These are phyloP conservation scores for Caenorhabditis zanzibari DNA, from an alignment of 2,888 invertebrate species.

Conservation along the genomic window DNA sequence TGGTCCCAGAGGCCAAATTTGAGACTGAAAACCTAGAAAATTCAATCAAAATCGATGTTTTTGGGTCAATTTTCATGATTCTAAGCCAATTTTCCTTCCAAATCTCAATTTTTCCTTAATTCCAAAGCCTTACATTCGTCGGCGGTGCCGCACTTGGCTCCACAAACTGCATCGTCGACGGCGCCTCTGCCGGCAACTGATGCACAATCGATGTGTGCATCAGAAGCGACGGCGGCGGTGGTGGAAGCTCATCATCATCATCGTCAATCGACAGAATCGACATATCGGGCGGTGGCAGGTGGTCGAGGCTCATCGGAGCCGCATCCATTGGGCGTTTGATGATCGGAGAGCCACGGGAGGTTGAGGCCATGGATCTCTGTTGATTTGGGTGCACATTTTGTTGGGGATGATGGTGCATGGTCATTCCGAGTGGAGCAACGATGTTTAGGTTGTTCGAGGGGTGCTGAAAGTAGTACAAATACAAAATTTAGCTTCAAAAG, in stretches of 20 bases:
- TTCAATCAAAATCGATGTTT: no score
- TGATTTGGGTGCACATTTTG: slow-evolving; percentile 41
- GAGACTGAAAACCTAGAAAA: no score
- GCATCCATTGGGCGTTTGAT: slow-evolving; percentile 40
- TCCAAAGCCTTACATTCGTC: slow-evolving; percentile 64
- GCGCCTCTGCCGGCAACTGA: slow-evolving; percentile 69
- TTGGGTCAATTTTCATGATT: no score
- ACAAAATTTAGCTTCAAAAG: no score
- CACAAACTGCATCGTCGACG: slow-evolving; percentile 70
- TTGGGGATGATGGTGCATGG: slow-evolving; percentile 60
- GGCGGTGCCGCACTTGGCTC: slow-evolving; percentile 62
- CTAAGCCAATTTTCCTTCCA: no score
- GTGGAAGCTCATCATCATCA: slow-evolving; percentile 80
- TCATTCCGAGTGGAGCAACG: slow-evolving; percentile 67
- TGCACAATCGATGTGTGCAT: slow-evolving; percentile 77
- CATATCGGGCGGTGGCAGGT: slow-evolving; percentile 72
- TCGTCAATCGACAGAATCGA: slow-evolving; percentile 70
- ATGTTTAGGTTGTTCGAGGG: slow-evolving; percentile 38
- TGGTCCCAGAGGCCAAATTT: no score
- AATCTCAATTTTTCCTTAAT: no score
- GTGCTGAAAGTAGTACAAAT: no score
- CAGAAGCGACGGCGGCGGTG: slow-evolving; percentile 79
- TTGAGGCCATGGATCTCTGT: slow-evolving; percentile 3
- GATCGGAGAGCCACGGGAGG: slow-evolving; percentile 36
- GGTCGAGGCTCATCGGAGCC: slow-evolving; percentile 27